These are phyloP conservation scores for Falcunculus frontatus DNA, from an alignment of 2,113 vertebrate genomes.

Conservation along the genomic window DNA sequence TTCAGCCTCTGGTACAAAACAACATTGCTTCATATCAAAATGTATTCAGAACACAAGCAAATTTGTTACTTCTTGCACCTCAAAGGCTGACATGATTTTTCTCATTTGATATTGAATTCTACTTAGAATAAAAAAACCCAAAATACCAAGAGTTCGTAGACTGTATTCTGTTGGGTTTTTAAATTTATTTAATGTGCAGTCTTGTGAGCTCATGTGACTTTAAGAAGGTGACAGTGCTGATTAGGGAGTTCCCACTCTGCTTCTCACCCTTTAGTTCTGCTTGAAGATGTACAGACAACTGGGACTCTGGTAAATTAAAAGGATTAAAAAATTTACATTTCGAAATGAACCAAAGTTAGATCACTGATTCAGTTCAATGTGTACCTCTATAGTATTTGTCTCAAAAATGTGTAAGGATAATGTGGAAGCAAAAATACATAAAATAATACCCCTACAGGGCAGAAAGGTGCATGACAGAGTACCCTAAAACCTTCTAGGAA, in stretches of 20 bases:
- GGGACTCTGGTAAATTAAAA: background rate
- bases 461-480: background rate
- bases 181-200: background rate
- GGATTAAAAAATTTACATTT: background rate
- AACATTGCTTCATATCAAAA: background rate
- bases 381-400: background rate
- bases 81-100: background rate
- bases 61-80: background rate
- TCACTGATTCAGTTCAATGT: background rate
- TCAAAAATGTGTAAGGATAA: background rate
- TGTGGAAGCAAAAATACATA: background rate
- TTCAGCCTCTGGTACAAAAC: background rate
- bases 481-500: background rate
- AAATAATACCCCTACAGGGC: background rate
- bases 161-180: background rate
- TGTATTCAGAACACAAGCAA: background rate
- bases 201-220: background rate
- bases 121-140: rapidly evolving
- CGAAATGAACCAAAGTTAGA: background rate
- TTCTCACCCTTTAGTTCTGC: background rate
- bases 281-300: background rate
- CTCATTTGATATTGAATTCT: background rate
- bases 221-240: background rate
- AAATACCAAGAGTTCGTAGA: background rate
- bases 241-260: background rate